A percentile compares a stretch with the other conserved stretches of the same genome.
Conservation (phyloP, 2,113 vertebrate species). For the Phoxinus phoxinus region DNA sequence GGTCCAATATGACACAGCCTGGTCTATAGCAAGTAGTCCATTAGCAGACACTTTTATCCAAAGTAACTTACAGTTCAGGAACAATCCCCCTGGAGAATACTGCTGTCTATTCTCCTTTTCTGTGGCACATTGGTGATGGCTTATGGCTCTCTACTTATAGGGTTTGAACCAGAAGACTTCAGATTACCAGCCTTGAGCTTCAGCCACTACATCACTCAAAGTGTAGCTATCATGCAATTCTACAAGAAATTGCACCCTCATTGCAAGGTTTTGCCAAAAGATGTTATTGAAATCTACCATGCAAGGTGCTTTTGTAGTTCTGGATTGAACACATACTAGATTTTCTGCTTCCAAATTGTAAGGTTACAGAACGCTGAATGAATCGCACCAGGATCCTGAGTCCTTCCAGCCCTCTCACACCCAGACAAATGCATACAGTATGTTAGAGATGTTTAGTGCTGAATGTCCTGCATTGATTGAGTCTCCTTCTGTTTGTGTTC, state of each 20-base stretch:
- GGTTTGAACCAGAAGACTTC: background rate
- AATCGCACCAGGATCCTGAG: background rate
- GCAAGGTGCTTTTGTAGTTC: slow-evolving; percentile 18
- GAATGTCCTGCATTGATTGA: slow-evolving; percentile 56
- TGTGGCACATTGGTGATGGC: background rate
- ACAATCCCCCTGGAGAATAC: background rate
- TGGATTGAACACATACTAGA: slow-evolving; percentile 26
- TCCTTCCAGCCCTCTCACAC: slow-evolving; percentile 18
- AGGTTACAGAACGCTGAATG: slow-evolving; percentile 6
- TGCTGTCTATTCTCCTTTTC: background rate
- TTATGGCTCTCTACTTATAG: background rate
- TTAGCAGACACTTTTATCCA: too few relatives aligned
- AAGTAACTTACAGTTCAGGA: too few relatives aligned
- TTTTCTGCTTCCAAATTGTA: slow-evolving; percentile 14
- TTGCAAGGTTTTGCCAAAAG: background rate
- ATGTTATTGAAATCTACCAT: slow-evolving; percentile 19
- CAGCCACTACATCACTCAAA: background rate
- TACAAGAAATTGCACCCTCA: background rate
- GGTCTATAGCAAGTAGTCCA: too few relatives aligned
- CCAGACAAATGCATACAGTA: slow-evolving; percentile 20
- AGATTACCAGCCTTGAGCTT: background rate
- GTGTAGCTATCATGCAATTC: background rate
- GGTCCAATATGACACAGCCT: too few relatives aligned
- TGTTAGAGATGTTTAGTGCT: slow-evolving; percentile 44
- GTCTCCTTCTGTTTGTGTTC: slow-evolving; percentile 46